Conservation (phyloP, 2,888 invertebrate genomes). For the Eudasyphora cyanicolor region DNA sequence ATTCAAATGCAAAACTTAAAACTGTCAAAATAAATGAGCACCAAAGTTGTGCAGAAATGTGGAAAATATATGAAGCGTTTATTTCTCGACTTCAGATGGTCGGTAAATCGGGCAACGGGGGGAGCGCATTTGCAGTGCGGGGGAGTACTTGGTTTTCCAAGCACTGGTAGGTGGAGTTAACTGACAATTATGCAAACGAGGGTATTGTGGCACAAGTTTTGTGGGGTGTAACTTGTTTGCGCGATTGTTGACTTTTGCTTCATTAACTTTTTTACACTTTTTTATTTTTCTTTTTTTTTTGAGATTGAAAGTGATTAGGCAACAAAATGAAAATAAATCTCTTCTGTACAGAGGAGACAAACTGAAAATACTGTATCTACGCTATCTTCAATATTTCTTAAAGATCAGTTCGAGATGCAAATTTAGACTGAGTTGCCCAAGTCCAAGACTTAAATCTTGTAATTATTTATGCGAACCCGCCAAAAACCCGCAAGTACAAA, state of each 20-base stretch:
- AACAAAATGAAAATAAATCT: too few species aligned
- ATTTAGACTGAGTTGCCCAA: too few species aligned
- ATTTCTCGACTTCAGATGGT: not conserved
- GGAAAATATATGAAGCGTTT: not conserved
- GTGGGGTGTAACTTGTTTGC: not conserved
- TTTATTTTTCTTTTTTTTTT: too few species aligned
- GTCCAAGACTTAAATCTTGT: too few species aligned
- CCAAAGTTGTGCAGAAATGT: not conserved
- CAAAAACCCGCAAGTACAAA: too few species aligned
- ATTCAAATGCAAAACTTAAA: not conserved
- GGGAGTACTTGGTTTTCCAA: not conserved
- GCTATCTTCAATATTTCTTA: too few species aligned
- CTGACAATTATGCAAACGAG: slow-evolving; percentile 34
- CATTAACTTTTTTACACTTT: not conserved
- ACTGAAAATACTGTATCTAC: too few species aligned
- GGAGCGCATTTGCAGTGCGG: not conserved
- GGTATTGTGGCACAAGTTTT: not conserved
- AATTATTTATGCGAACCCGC: too few species aligned
- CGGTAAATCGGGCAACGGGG: not conserved
- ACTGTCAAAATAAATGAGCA: slow-evolving; percentile 4
- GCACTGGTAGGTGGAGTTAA: slow-evolving; percentile 16
- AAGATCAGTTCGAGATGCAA: too few species aligned
- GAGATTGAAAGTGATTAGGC: too few species aligned
- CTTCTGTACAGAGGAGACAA: too few species aligned
- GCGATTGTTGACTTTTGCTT: not conserved